These are phyloP conservation scores for Cyrtodaria siliqua DNA, from an alignment of 2,888 invertebrate genomes.

Conservation along the genomic window DNA sequence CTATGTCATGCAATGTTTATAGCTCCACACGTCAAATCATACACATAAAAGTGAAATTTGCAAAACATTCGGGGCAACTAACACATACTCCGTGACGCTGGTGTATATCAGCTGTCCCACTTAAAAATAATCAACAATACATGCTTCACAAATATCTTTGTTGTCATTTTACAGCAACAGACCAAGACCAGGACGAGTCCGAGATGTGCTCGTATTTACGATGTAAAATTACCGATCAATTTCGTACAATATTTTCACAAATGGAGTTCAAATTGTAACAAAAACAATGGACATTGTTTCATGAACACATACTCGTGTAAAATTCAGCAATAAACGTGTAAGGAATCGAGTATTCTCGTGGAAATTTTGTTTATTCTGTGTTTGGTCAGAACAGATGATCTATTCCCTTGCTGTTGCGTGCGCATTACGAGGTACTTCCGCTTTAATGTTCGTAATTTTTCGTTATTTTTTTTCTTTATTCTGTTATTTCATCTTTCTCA, in stretches of 20 bases:
- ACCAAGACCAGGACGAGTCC: too few relatives aligned
- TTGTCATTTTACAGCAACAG: too few relatives aligned
- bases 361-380: constrained; percentile 40
- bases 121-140: too few relatives aligned
- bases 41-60: too few relatives aligned
- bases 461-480: too few relatives aligned
- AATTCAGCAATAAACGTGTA: constrained; percentile 28
- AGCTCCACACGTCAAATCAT: too few relatives aligned
- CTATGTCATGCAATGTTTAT: too few relatives aligned
- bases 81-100: too few relatives aligned
- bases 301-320: constrained; percentile 34
- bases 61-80: too few relatives aligned
- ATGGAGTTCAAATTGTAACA: background rate
- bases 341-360: background rate
- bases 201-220: background rate
- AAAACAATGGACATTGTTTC: background rate
- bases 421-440: constrained; percentile 41
- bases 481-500: too few relatives aligned
- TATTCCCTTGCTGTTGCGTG: constrained; percentile 43
- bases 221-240: background rate
- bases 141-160: too few relatives aligned
- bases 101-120: too few relatives aligned
- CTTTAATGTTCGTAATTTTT: constrained; percentile 17
- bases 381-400: constrained; percentile 61
- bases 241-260: background rate